Conservation (phyloP, 2,888 invertebrate genomes). For the Idaea aversata region DNA sequence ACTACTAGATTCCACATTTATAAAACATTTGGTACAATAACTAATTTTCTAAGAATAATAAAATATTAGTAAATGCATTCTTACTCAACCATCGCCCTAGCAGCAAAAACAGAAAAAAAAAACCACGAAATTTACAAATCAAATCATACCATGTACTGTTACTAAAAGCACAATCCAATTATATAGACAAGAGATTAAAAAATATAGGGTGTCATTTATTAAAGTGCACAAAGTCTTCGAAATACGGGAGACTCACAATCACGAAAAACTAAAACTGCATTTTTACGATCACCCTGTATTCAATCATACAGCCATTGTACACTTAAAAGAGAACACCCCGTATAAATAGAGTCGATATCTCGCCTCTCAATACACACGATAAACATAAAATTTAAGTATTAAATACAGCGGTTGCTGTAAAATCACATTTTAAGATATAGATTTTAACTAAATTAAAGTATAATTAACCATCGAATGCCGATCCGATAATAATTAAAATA, state of each 20-base stretch:
- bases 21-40: constrained; percentile 73
- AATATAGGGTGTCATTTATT: not conserved
- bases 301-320: not conserved
- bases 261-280: not conserved
- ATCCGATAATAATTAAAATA: constrained; percentile 21
- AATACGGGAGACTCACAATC: not conserved
- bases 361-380: constrained; percentile 8
- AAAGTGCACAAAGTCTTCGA: not conserved
- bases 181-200: constrained; percentile 32
- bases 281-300: not conserved
- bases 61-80: constrained; percentile 79
- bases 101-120: constrained; percentile 48
- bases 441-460: constrained; percentile 33
- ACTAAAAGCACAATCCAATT: constrained; percentile 28
- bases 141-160: constrained; percentile 51
- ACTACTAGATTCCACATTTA: constrained; percentile 50
- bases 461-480: constrained; percentile 40
- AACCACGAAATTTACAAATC: constrained; percentile 70
- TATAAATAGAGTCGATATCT: not conserved
- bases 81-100: constrained; percentile 52
- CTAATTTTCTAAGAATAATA: constrained; percentile 61
- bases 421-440: not conserved
- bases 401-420: constrained; percentile 19
- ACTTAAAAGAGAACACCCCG: not conserved
- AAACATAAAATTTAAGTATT: constrained; percentile 34